A percentile compares a stretch with the other conserved stretches of the same genome.
phyloP scores from a whole-genome alignment of 2,797 vertebrate genomes.

The Delichon dasypus region DNA sequence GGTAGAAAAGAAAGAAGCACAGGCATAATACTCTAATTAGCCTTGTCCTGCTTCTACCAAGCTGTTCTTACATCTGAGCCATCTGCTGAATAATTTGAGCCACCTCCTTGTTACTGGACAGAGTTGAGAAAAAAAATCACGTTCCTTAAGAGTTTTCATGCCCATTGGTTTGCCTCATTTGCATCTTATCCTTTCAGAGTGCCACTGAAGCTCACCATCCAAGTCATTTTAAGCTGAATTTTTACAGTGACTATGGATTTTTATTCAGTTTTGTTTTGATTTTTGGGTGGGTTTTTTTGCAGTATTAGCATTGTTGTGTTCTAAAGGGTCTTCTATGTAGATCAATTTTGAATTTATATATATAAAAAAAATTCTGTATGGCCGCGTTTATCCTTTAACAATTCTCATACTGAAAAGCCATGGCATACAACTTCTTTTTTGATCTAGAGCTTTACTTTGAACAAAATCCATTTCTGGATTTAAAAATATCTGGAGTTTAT shows the following conservation, averaged over 20 bases:
- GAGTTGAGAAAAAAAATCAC: neutral
- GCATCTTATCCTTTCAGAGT: neutral
- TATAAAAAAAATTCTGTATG: neutral
- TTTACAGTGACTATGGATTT: neutral
- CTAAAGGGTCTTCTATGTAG: neutral
- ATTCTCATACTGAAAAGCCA: neutral
- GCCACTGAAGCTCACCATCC: neutral
- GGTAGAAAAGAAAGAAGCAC: conserved; percentile 30
- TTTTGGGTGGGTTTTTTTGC: neutral
- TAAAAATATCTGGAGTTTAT: neutral
- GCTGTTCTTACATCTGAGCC: conserved; percentile 61
- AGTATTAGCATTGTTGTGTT: neutral
- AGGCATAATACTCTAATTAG: conserved; percentile 54
- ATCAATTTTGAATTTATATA: neutral
- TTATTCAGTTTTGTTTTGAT: neutral
- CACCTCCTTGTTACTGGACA: conserved; percentile 47
- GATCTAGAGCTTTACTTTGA: neutral
- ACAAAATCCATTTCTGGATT: neutral
- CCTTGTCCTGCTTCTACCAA: conserved; percentile 66
- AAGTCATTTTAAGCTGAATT: neutral
- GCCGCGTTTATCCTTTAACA: neutral
- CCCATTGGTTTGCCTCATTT: neutral
- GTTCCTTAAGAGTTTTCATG: neutral
- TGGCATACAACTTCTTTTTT: neutral
- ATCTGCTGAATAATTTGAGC: conserved; percentile 70